These are phyloP conservation scores for Acronicta alni DNA, from an alignment of 2,888 invertebrate genomes.

Conservation along the genomic window DNA sequence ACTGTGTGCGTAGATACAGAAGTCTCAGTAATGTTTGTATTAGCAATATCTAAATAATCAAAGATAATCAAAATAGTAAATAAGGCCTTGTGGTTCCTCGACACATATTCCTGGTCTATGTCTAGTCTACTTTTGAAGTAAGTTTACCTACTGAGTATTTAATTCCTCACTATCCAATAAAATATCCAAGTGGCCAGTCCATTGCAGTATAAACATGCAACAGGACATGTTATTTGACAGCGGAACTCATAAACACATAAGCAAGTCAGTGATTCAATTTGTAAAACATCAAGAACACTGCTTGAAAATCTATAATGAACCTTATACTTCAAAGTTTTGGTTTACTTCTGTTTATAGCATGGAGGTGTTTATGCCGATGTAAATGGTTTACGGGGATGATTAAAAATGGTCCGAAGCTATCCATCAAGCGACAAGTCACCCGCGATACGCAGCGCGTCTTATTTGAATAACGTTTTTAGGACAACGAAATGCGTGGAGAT, in stretches of 20 bases:
- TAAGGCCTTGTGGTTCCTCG: too few relatives aligned
- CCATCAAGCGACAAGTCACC: conserved; percentile 83
- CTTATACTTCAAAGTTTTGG: neutral
- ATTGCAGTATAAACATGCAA: conserved; percentile 49
- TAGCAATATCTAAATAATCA: too few relatives aligned
- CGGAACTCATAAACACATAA: conserved; percentile 64
- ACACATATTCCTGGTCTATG: too few relatives aligned
- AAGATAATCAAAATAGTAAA: too few relatives aligned
- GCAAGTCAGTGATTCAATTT: conserved; percentile 54
- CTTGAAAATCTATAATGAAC: conserved; percentile 10
- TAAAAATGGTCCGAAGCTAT: conserved; percentile 83
- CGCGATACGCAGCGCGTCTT: conserved; percentile 76
- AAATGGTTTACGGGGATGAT: conserved; percentile 68
- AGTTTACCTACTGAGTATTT: neutral
- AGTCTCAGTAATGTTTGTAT: too few relatives aligned
- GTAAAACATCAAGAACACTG: conserved; percentile 21
- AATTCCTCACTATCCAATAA: neutral
- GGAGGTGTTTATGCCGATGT: conserved; percentile 33
- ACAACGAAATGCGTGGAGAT: conserved; percentile 47
- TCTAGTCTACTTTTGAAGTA: too few relatives aligned
- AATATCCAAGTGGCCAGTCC: conserved; percentile 42
- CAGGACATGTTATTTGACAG: conserved; percentile 69
- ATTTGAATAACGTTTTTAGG: conserved; percentile 78
- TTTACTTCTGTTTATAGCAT: conserved; percentile 29
- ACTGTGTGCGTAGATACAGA: conserved; percentile 4